Conservation (phyloP, 2,113 vertebrate genomes). For the Euleptes europaea region DNA sequence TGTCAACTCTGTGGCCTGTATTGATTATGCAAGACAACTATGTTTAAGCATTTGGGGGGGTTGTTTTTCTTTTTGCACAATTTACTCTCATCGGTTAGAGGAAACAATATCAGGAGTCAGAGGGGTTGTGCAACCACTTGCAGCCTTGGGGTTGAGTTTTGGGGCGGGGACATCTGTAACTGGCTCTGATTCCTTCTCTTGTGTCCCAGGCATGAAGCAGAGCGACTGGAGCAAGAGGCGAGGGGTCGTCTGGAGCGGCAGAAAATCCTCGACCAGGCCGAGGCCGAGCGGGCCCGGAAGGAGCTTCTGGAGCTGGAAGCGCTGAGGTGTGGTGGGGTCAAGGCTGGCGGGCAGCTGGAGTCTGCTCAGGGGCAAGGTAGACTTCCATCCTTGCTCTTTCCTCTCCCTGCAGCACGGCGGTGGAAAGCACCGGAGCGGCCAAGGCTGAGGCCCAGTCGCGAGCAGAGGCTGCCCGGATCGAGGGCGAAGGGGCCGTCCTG, state of each 20-base stretch:
- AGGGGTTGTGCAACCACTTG: too few species aligned
- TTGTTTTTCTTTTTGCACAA: too few species aligned
- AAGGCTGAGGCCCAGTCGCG: constrained; percentile 87
- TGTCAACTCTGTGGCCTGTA: too few species aligned
- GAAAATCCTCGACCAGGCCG: constrained; percentile 86
- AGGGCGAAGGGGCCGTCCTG: constrained; percentile 84
- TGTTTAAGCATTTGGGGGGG: too few species aligned
- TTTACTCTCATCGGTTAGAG: too few species aligned
- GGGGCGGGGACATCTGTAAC: too few species aligned
- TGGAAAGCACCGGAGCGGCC: constrained; percentile 87
- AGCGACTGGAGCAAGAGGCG: constrained; percentile 89
- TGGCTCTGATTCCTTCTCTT: neutral
- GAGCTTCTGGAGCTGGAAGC: constrained; percentile 90
- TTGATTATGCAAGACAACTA: too few species aligned
- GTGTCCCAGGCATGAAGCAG: constrained; percentile 83
- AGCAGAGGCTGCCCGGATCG: constrained; percentile 83
- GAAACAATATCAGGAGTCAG: too few species aligned
- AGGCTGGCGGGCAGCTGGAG: neutral
- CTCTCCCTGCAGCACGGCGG: constrained; percentile 71
- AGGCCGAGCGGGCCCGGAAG: constrained; percentile 83
- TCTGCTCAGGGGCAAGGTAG: neutral
- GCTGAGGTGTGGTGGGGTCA: constrained; percentile 74
- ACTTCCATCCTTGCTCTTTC: neutral
- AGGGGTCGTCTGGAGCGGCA: constrained; percentile 87
- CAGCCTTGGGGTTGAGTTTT: too few species aligned